A percentile compares a stretch with the other conserved stretches of the same genome.
phyloP scores from a whole-genome alignment of 2,797 vertebrate genomes.

The Denticeps clupeoides region DNA sequence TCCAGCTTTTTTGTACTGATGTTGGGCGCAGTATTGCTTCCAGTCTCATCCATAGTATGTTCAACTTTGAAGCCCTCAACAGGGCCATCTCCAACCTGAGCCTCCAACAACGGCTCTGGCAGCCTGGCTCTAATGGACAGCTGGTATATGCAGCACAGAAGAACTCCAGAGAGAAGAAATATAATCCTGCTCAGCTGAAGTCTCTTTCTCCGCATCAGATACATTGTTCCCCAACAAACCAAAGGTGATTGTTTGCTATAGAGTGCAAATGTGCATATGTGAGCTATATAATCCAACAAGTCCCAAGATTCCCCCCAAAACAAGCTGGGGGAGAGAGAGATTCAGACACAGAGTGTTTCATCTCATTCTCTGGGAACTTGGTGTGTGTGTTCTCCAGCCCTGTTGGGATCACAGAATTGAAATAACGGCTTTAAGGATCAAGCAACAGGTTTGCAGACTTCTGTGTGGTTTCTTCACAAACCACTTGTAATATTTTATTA shows the following conservation, averaged over 20 bases:
- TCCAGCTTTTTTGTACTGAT: too few relatives aligned
- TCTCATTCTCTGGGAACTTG: conserved; percentile 42
- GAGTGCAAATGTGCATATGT: conserved; percentile 36
- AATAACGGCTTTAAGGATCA: conserved; percentile 11
- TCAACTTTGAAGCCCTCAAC: conserved; percentile 39
- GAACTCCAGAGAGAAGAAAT: conserved; percentile 65
- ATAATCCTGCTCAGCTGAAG: conserved; percentile 67
- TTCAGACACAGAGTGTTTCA: conserved; percentile 34
- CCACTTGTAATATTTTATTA: too few relatives aligned
- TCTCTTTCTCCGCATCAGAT: conserved; percentile 60
- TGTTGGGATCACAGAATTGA: conserved; percentile 17
- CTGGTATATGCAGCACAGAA: conserved; percentile 69
- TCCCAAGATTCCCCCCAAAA: conserved; percentile 35
- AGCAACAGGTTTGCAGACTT: conserved; percentile 8
- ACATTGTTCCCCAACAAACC: conserved; percentile 50
- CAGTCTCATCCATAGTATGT: conserved; percentile 24
- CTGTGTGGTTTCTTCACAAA: not conserved
- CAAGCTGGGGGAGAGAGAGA: conserved; percentile 36
- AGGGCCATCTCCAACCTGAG: conserved; percentile 39
- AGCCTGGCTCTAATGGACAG: conserved; percentile 57
- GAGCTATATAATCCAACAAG: conserved; percentile 19
- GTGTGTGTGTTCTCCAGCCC: conserved; percentile 27
- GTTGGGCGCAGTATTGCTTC: too few relatives aligned
- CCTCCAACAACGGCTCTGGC: conserved; percentile 45
- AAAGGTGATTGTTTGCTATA: conserved; percentile 26